Evolutionary conservation across 2,888 invertebrate genomes (phyloP), one percentile per base, ranked within the genome.

Genomic region (Amphipoea lucens): DNA sequence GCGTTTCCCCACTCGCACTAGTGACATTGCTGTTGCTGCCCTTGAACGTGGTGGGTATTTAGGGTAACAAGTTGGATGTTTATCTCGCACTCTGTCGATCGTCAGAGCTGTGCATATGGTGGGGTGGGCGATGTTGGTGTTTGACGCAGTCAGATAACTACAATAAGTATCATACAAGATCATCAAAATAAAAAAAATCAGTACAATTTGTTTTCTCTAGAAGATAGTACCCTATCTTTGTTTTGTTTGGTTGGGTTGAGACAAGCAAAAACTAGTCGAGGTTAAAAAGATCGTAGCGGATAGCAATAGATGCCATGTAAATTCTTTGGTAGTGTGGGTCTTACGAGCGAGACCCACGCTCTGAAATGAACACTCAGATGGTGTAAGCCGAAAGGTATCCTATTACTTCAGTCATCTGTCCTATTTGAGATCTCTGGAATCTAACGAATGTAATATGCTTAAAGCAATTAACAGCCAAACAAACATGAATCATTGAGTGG

Each of bases 41-140:
- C 85, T 85, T 85, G 85, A 85, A 78, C 65, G 60, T 29, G 66
- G 40, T 62, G 54, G 60, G 67, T 84, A 84, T 87, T 84, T 84
- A 79, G 82, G 69, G 40, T 74, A 63, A 62, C 76, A 72, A 74
- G 76, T 71, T 76, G 23, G 4, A 62, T 74, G 69, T 78, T 23
- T 72, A 74, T 74, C 42, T 40, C 12, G n/a, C 75, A 68, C 74
- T 66, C 45, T 66, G 42, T 65, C 54, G 9, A 51, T 45, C 69
- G 57, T 51, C 57, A 48, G 62, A 76, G 54, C 12, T 7, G n/a
- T 51, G 23, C 29, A 67, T 54, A 20, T 51, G 14, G 29, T 36
- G 45, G 23, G 14, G 14, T 45, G 60, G 42, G 23, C n/a, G 1
- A 54, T 40, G 9, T 45, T 45, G 17, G 2, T 14, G 51, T 29